Evolutionary conservation across 2,888 invertebrate genomes (phyloP), one percentile per base, ranked within the genome.

Genomic region (Apodemia hepburni): DNA sequence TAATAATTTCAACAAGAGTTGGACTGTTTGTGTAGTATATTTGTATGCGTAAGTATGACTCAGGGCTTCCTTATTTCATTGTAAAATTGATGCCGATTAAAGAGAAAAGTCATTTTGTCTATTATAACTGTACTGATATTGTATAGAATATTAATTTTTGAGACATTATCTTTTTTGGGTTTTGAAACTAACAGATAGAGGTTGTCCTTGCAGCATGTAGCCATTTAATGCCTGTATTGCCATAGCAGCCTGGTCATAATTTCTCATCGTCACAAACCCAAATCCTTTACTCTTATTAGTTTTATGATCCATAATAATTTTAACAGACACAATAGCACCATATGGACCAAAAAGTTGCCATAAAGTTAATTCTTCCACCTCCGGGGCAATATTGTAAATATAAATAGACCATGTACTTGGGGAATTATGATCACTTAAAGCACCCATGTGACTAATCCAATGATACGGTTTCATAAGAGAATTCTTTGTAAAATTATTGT

Each of bases 261-360:
- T 92, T 77, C 92, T 83, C 92, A 92, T 92, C 0, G 92, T 92
- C 61, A 92, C 92, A 85, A 92, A 92, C 64, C 92, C 92, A 77
- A 91, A 92, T 63, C 92, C 92, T 84, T 92, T 92, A 80, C 92
- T 92, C 77, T 92, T 89, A 80, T 92, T 92, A 69, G 92, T 90
- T 74, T 90, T 87, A 78, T 92, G 91, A 74, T 92, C 92, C 78
- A 87, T 92, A 73, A 92, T 92, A 77, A 92, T 92, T 79, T 91
- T 92, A 81, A 92, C 92, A 68, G 92, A 92, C 70, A 92, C 88
- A 82, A 92, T 92, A 87, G 92, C 92, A 88, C 92, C 92, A 84
- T 92, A 92, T 68, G 92, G 92, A 82, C 92, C 92, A 73, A 92
- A 92, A 67, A 92, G 75, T 75, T 92, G 92, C 92, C 92, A 92